phyloP scores from a whole-genome alignment of 2,888 invertebrate species.

The Leptogaster cylindrica region DNA sequence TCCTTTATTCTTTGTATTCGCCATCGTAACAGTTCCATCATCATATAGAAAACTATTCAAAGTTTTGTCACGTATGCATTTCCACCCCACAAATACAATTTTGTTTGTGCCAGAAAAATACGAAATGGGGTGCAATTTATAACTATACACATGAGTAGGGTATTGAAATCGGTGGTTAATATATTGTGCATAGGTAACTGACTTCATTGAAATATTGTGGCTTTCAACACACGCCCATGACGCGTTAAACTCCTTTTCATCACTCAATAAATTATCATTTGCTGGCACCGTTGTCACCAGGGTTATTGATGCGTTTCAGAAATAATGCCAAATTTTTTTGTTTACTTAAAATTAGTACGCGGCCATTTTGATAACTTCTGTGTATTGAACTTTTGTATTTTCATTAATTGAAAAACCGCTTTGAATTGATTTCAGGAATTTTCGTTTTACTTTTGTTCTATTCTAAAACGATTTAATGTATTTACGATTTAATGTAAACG shows the following conservation, averaged over 20 bases:
- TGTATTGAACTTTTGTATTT: too few species aligned
- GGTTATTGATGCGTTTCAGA: too few species aligned
- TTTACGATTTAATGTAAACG: too few species aligned
- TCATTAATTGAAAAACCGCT: too few species aligned
- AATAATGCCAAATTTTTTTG: too few species aligned
- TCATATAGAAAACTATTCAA: not conserved
- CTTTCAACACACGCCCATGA: not conserved
- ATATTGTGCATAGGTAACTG: not conserved
- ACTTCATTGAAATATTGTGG: not conserved
- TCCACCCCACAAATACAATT: not conserved
- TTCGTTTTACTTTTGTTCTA: too few species aligned
- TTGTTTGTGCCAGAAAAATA: not conserved
- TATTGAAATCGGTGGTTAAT: not conserved
- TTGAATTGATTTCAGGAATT: too few species aligned
- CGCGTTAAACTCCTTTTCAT: not conserved
- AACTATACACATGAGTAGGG: not conserved
- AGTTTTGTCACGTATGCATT: slow-evolving; percentile 26
- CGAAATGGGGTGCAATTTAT: slow-evolving; percentile 18
- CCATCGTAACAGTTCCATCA: too few species aligned
- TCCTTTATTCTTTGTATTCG: slow-evolving; percentile 4
- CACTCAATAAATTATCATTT: not conserved
- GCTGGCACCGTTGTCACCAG: too few species aligned
- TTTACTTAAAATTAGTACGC: too few species aligned
- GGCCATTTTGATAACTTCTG: too few species aligned
- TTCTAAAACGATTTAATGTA: too few species aligned